Conservation (phyloP, 2,113 vertebrate genomes). For the Bungarus multicinctus region DNA sequence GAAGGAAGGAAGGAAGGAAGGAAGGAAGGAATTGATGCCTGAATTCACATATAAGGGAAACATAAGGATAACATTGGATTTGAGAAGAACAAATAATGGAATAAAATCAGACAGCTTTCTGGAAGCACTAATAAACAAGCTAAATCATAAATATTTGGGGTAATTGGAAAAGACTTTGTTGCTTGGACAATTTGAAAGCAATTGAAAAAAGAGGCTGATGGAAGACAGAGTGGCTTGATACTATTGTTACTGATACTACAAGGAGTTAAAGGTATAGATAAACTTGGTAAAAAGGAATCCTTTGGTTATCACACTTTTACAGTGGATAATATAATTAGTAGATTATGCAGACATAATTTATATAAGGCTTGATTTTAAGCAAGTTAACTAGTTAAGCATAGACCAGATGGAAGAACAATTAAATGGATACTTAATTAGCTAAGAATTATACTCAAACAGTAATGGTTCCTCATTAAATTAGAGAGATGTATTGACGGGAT, state of each 20-base stretch:
- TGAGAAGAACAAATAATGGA: neutral
- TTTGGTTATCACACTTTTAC: neutral
- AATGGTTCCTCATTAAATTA: neutral
- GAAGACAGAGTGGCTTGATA: neutral
- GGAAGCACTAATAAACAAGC: neutral
- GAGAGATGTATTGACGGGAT: neutral
- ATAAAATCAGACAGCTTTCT: neutral
- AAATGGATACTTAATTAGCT: neutral
- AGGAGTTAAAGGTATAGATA: neutral
- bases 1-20: neutral
- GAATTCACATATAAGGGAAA: neutral
- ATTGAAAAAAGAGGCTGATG: neutral
- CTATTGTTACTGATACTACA: neutral
- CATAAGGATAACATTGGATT: neutral
- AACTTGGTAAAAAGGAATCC: neutral
- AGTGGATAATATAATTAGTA: neutral
- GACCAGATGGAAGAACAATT: neutral
- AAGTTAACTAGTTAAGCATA: neutral
- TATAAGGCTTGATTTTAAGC: neutral
- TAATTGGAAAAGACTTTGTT: neutral
- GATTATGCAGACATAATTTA: neutral
- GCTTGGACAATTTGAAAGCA: neutral
- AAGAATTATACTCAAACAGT: neutral
- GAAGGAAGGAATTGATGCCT: neutral
- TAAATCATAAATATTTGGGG: neutral